Base-by-base conservation (phyloP, 1,140 invertebrate genomes). In the Daktulosphaira vitifoliae region DNA sequence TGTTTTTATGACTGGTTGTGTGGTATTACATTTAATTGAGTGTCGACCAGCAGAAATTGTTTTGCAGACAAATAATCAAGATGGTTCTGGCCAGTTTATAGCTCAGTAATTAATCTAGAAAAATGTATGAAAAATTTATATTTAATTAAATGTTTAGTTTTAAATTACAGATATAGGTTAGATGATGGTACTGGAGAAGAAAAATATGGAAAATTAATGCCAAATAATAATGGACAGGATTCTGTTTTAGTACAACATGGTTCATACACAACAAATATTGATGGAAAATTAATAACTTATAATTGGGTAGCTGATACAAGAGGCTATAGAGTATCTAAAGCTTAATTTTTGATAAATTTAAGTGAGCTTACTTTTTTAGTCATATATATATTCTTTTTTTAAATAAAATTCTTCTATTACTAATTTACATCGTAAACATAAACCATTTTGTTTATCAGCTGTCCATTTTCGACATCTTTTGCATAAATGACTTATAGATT, bases 211-310 rank as follows among this genome's bases (percentile, higher is more conserved):
- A 46, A 62, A 37, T 15, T 62, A 33, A n/a, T 33, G 42, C 44
- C 42, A 48, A 62, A 62, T 2, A 29, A 18, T 5, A 20, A 62
- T 20, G 56, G 56, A 62, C 42, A 62, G 13, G 25, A 62, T 33
- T 38, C 56, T 15, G 46, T 62, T 62, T 25, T 62, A 0, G 56
- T 62, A 26, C 56, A 62, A 48, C 42, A 16, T 2, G 56, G 56
- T 48, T 62, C 56, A 62, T 62, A 62, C 29, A 62, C 56, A n/a
- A 62, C 56, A 62, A 62, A 62, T 33, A 39, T 62, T 15, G 56
- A 62, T 46, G 56, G 56, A 3, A 23, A 39, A 7, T 39, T 62
- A 5, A 62, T 48, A 1, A 62, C 56, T 8, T 62, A 62, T 6
- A 62, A 62, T 46, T 62, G 56, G 56, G 44, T 62, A 62, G 56